Conservation (phyloP, 1,140 invertebrate species). For the Euwallacea fornicatus region DNA sequence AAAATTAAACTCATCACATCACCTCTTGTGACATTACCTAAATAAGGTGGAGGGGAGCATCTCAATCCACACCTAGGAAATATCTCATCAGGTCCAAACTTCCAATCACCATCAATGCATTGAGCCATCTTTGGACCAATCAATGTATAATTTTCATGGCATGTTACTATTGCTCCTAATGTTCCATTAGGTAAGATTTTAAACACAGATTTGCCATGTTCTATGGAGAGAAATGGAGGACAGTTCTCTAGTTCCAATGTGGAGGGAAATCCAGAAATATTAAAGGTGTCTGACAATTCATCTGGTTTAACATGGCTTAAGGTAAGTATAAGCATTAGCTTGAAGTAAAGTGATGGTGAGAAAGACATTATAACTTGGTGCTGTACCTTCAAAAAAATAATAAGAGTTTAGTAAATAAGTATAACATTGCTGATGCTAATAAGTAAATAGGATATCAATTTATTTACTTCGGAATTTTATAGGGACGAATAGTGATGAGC, state of each 20-base stretch:
- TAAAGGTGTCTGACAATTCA: too few species aligned
- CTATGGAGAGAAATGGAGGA: not conserved
- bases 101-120: constrained; percentile 2
- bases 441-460: too few species aligned
- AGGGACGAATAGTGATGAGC: too few species aligned
- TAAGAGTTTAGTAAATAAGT: too few species aligned
- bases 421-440: too few species aligned
- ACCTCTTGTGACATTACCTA: not conserved
- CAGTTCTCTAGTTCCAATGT: not conserved
- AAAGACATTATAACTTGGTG: too few species aligned
- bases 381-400: too few species aligned
- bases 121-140: not conserved
- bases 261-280: too few species aligned
- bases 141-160: not conserved
- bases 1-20: not conserved
- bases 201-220: not conserved
- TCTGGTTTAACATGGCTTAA: too few species aligned
- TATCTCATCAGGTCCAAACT: not conserved
- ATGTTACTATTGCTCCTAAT: not conserved
- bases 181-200: not conserved
- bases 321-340: too few species aligned
- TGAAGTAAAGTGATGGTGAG: too few species aligned
- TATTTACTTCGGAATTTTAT: too few species aligned
- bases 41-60: constrained; percentile 43
- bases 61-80: constrained; percentile 41